Percentiles rank a stretch among this genome's conserved stretches.
Evolutionary conservation across 2,113 vertebrate genomes (phyloP).

Genomic region (Ptilorrhoa leucosticta): DNA sequence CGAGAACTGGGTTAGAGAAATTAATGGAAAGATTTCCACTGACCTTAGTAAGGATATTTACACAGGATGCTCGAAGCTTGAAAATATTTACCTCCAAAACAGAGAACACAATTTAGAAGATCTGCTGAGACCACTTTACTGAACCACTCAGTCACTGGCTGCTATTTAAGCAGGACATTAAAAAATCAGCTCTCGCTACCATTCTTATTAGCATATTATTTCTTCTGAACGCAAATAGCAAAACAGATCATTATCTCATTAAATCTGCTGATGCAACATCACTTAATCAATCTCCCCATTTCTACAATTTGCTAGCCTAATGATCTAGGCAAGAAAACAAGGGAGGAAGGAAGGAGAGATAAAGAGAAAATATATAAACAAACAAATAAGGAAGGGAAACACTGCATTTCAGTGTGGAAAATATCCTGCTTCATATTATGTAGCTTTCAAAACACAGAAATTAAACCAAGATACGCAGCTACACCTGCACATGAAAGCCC

Average conservation of each 20-base stretch:
- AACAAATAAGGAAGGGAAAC: neutral
- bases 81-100: conserved; percentile 4
- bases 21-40: neutral
- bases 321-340: neutral
- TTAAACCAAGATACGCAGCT: neutral
- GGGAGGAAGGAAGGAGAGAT: neutral
- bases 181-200: neutral
- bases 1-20: neutral
- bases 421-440: neutral
- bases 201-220: neutral
- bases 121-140: neutral
- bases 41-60: neutral
- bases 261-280: neutral
- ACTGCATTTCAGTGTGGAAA: neutral
- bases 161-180: conserved; percentile 8
- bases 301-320: neutral
- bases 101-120: neutral
- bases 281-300: neutral
- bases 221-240: conserved; percentile 6
- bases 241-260: conserved; percentile 38
- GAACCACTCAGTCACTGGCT: neutral
- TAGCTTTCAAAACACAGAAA: neutral
- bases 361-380: neutral
- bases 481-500: neutral
- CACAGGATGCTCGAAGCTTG: neutral